Percentiles rank a stretch among this genome's conserved stretches.
Conservation (phyloP, 2,888 invertebrate genomes). For the Alloscopus bannaensis region DNA sequence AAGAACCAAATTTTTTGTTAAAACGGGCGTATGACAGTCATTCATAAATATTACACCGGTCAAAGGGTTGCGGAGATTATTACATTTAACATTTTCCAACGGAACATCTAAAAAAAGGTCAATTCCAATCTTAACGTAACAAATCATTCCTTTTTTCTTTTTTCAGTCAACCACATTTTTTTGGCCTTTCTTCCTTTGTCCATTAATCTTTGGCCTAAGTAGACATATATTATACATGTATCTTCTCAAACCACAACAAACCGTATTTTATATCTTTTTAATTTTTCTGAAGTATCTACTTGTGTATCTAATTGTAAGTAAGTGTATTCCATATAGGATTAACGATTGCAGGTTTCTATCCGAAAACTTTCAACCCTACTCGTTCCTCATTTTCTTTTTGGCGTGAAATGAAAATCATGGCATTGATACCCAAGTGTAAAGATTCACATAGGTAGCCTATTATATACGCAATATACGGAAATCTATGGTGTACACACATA, state of each 20-base stretch:
- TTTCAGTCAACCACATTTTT: constrained; percentile 19
- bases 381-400: not conserved
- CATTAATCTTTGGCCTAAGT: not conserved
- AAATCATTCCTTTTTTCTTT: not conserved
- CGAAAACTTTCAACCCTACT: constrained; percentile 7
- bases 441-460: not conserved
- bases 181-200: not conserved
- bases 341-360: constrained; percentile 11
- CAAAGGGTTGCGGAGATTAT: constrained; percentile 7
- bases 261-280: not conserved
- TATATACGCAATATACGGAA: not conserved
- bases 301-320: not conserved
- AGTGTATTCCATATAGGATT: not conserved
- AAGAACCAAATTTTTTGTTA: not conserved
- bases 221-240: too few relatives aligned
- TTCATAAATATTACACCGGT: not conserved
- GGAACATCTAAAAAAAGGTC: constrained; percentile 10
- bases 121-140: constrained; percentile 16
- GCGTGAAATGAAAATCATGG: constrained; percentile 18
- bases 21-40: not conserved
- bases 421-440: constrained; percentile 10
- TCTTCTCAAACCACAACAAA: too few relatives aligned
- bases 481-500: not conserved
- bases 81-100: not conserved
- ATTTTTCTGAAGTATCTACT: not conserved